Conservation (phyloP, 2,113 vertebrate species). For the Channa argus region DNA sequence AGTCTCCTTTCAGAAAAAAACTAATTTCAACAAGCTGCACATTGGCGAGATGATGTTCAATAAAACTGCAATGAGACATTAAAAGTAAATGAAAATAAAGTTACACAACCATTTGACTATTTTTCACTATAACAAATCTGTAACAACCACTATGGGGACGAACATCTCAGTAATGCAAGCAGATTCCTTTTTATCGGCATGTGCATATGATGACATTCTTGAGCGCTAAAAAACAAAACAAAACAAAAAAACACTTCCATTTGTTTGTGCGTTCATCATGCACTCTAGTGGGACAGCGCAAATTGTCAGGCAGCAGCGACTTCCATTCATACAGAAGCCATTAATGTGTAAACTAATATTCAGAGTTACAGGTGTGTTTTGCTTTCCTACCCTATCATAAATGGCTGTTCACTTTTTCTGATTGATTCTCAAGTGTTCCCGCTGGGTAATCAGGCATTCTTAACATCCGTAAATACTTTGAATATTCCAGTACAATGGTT, state of each 20-base stretch:
- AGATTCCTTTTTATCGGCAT: slow-evolving; percentile 30
- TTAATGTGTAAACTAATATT: slow-evolving; percentile 62
- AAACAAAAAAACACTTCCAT: slow-evolving; percentile 26
- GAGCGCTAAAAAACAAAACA: slow-evolving; percentile 31
- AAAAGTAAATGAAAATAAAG: slow-evolving; percentile 22
- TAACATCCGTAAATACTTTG: slow-evolving; percentile 71
- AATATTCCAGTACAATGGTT: slow-evolving; percentile 46
- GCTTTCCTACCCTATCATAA: slow-evolving; percentile 53
- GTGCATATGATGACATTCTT: slow-evolving; percentile 52
- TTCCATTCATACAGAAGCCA: slow-evolving; percentile 59
- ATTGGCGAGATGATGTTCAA: neutral
- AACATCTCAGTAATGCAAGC: slow-evolving; percentile 17
- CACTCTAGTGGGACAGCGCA: slow-evolving; percentile 33
- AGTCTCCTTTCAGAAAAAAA: neutral
- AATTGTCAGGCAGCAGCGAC: slow-evolving; percentile 45
- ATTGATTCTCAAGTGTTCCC: slow-evolving; percentile 69
- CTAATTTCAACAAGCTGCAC: neutral
- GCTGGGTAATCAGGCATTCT: slow-evolving; percentile 75
- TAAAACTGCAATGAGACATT: neutral
- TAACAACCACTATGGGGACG: slow-evolving; percentile 33
- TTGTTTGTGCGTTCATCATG: slow-evolving; percentile 53
- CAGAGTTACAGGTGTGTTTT: slow-evolving; percentile 68
- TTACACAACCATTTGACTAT: slow-evolving; percentile 18
- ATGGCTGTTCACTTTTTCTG: slow-evolving; percentile 64
- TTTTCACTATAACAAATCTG: slow-evolving; percentile 42